A percentile compares a stretch with the other conserved stretches of the same genome.
Conservation (phyloP, 2,797 vertebrate species). For the Carapus acus region DNA sequence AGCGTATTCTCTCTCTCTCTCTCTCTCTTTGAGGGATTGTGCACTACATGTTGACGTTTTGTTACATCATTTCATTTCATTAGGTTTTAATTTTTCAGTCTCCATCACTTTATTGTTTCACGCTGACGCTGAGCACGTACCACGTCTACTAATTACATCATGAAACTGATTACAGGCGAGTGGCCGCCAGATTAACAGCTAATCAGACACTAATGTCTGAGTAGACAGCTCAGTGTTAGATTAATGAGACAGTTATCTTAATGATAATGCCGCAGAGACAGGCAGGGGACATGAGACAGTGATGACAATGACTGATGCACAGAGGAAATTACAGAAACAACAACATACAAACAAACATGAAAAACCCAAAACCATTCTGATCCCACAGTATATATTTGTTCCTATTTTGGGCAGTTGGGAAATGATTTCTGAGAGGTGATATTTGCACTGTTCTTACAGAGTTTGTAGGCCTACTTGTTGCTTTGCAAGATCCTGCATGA, state of each 20-base stretch:
- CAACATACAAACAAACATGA: no score
- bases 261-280: conserved; percentile 4
- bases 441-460: no score
- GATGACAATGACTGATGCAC: no score
- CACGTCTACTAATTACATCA: conserved; percentile 25
- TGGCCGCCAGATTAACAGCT: conserved; percentile 32
- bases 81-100: conserved; percentile 14
- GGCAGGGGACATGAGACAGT: no score
- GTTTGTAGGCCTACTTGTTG: no score
- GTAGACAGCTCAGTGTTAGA: conserved; percentile 26
- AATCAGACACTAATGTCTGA: conserved; percentile 30
- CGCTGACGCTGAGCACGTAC: conserved; percentile 22
- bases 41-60: conserved; percentile 7
- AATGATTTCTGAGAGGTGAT: no score
- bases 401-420: no score
- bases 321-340: no score
- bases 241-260: conserved; percentile 22
- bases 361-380: no score
- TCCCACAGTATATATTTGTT: no score
- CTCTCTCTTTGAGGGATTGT: background rate
- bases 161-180: conserved; percentile 32
- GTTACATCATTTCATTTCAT: conserved; percentile 24
- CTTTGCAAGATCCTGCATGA: no score
- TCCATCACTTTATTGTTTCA: conserved; percentile 19
- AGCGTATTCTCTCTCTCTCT: background rate